These are phyloP conservation scores for Callorhinus ursinus DNA, from an alignment of 2,113 vertebrate genomes.

Conservation along the genomic window DNA sequence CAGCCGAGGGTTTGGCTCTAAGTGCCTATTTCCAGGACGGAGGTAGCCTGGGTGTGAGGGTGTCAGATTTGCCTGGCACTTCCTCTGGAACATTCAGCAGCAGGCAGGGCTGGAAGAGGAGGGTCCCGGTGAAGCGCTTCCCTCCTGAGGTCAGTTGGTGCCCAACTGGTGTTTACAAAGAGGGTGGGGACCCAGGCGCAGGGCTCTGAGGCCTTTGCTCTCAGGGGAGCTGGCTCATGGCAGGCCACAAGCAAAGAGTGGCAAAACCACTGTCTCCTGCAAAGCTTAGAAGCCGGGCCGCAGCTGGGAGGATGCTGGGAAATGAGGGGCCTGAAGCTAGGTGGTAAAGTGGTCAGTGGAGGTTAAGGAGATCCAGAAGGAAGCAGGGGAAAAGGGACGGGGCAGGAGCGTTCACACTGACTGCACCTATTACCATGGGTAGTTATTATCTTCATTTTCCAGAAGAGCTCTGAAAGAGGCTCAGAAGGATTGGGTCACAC, in stretches of 20 bases:
- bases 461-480: neutral
- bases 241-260: constrained; percentile 83
- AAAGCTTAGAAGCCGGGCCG: constrained; percentile 78
- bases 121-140: constrained; percentile 33
- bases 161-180: constrained; percentile 83
- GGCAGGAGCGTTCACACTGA: neutral
- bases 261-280: constrained; percentile 86
- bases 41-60: constrained; percentile 39
- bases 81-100: neutral
- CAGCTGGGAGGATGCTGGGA: constrained; percentile 81
- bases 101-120: constrained; percentile 45
- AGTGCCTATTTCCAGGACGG: constrained; percentile 66
- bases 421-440: neutral
- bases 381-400: neutral
- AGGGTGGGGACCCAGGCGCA: constrained; percentile 80
- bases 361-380: constrained; percentile 46
- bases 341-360: constrained; percentile 52
- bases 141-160: constrained; percentile 65
- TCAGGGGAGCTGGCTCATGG: constrained; percentile 77
- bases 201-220: constrained; percentile 79
- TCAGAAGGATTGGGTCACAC: neutral
- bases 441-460: neutral
- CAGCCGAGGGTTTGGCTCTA: constrained; percentile 44
- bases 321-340: constrained; percentile 75
- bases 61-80: constrained; percentile 47